Evolutionary conservation across 2,888 invertebrate genomes (phyloP).

Genomic region (Creontiades dilutus): DNA sequence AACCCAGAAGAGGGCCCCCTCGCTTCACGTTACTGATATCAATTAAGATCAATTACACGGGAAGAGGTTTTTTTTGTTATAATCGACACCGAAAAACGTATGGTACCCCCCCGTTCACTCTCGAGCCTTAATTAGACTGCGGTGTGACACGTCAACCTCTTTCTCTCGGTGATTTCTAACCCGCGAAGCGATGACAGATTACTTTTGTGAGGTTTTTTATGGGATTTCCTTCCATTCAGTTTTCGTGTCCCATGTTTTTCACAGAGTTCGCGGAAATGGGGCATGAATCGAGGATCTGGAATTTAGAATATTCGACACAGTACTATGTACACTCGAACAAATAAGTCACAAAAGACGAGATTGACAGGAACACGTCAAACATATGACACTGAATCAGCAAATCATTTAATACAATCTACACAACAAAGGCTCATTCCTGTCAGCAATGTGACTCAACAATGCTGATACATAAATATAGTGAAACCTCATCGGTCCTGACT

Average conservation of each 20-base stretch:
- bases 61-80: slow-evolving; percentile 28
- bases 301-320: too few relatives aligned
- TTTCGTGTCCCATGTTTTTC: neutral
- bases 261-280: too few relatives aligned
- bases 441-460: too few relatives aligned
- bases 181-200: slow-evolving; percentile 25
- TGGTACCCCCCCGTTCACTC: neutral
- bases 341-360: too few relatives aligned
- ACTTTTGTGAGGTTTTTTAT: neutral
- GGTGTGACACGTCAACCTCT: slow-evolving; percentile 42
- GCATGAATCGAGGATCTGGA: too few relatives aligned
- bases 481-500: too few relatives aligned
- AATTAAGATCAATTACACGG: slow-evolving; percentile 42
- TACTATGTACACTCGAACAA: too few relatives aligned
- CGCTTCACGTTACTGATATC: slow-evolving; percentile 40
- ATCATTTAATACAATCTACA: too few relatives aligned
- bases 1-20: slow-evolving; percentile 28
- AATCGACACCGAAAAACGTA: slow-evolving; percentile 37
- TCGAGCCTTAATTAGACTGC: slow-evolving; percentile 30
- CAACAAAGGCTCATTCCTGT: too few relatives aligned
- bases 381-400: too few relatives aligned
- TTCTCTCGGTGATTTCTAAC: slow-evolving; percentile 23
- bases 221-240: neutral
- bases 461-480: too few relatives aligned
- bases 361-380: too few relatives aligned